Conservation (phyloP, 2,888 invertebrate species). For the Watsonalla cultraria region DNA sequence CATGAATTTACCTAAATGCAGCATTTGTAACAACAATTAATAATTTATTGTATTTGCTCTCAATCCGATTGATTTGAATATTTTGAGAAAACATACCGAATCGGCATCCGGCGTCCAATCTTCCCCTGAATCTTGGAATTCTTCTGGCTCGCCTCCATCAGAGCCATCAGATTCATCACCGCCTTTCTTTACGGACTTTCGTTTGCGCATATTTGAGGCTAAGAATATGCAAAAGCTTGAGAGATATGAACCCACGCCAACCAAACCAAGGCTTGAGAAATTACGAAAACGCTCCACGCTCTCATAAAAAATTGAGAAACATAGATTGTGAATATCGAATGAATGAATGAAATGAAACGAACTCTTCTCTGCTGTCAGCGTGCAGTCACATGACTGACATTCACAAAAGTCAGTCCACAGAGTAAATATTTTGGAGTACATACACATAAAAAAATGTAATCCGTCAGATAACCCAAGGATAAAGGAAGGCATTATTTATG, state of each 20-base stretch:
- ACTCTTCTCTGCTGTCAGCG: too few relatives aligned
- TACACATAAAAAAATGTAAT: too few relatives aligned
- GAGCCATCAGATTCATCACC: conserved; percentile 72
- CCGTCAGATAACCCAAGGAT: too few relatives aligned
- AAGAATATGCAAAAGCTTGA: too few relatives aligned
- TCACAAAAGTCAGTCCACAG: too few relatives aligned
- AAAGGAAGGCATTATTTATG: too few relatives aligned
- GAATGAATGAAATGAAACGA: neutral
- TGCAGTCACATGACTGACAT: too few relatives aligned
- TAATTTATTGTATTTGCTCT: too few relatives aligned
- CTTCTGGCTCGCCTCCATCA: conserved; percentile 71
- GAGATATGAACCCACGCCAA: conserved; percentile 1
- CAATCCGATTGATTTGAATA: neutral
- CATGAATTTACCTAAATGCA: too few relatives aligned
- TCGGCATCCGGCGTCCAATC: conserved; percentile 78
- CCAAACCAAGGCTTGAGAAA: neutral
- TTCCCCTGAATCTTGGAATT: conserved; percentile 76
- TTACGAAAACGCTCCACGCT: neutral
- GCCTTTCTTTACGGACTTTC: conserved; percentile 67
- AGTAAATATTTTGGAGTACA: too few relatives aligned
- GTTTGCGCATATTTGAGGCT: conserved; percentile 58
- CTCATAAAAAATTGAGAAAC: neutral
- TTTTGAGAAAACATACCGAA: conserved; percentile 46
- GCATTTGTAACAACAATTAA: too few relatives aligned
- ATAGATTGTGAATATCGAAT: too few relatives aligned